A percentile compares a stretch with the other conserved stretches of the same genome.
Conservation (phyloP, 2,797 vertebrate species). For the Scarus forsteni region DNA sequence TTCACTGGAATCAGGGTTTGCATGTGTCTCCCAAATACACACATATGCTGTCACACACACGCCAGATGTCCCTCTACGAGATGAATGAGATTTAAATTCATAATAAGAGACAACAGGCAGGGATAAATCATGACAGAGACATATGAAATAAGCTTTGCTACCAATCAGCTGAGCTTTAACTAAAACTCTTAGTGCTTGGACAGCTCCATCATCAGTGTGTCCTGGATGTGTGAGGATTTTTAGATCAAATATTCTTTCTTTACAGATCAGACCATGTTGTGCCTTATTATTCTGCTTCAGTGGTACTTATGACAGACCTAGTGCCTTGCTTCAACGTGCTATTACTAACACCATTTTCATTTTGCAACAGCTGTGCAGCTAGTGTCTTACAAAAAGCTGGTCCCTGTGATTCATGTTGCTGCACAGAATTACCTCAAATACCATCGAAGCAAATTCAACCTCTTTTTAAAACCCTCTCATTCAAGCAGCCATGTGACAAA, state of each 20-base stretch:
- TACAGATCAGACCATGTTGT: too few relatives aligned
- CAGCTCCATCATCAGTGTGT: constrained; percentile 27
- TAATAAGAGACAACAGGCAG: constrained; percentile 13
- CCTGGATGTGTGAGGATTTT: constrained; percentile 5
- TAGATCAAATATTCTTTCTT: background rate
- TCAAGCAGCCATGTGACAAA: background rate
- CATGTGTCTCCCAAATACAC: background rate
- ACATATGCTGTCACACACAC: background rate
- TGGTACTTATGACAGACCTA: background rate
- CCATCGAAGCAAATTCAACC: background rate
- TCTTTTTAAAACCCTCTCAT: constrained; percentile 13
- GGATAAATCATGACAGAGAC: constrained; percentile 17
- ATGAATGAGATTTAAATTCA: constrained; percentile 33
- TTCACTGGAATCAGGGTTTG: too few relatives aligned
- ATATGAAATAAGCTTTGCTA: constrained; percentile 10
- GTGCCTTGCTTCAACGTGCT: background rate
- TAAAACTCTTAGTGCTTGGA: constrained; percentile 38
- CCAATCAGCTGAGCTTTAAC: constrained; percentile 38
- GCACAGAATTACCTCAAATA: constrained; percentile 5
- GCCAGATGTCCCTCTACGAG: constrained; percentile 38
- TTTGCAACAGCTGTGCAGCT: background rate
- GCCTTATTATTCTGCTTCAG: too few relatives aligned
- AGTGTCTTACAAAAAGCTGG: background rate
- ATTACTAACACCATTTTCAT: background rate
- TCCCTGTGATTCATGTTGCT: background rate